phyloP scores from a whole-genome alignment of 2,888 invertebrate genomes.

The Kuschelorhynchus macadamiae region DNA sequence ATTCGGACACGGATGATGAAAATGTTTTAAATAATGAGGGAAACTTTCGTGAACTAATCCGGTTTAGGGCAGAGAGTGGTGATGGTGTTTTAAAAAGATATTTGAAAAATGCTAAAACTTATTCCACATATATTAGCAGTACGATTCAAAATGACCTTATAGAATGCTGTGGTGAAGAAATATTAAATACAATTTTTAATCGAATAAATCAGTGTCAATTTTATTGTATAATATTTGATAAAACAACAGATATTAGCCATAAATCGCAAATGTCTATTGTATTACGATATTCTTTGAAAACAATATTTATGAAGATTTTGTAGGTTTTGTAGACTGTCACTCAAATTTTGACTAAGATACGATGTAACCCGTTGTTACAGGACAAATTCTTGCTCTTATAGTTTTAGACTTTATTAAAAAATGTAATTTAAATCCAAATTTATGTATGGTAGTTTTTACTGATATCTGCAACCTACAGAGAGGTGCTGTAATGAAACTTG shows the following conservation, averaged over 20 bases:
- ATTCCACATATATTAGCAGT: constrained; percentile 13
- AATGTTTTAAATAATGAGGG: constrained; percentile 2
- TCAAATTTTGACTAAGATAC: neutral
- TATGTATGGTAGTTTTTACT: neutral
- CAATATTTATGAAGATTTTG: constrained; percentile 5
- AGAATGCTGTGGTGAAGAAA: constrained; percentile 8
- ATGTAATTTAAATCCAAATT: constrained; percentile 2
- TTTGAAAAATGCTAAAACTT: constrained; percentile 4
- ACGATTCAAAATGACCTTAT: constrained; percentile 9
- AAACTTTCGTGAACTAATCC: constrained; percentile 12
- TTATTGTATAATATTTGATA: constrained; percentile 17
- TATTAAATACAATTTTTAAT: neutral
- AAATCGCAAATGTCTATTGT: constrained; percentile 6
- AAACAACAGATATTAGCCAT: constrained; percentile 14
- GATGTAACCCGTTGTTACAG: neutral
- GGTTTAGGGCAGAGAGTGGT: constrained; percentile 3
- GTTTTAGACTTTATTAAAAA: neutral
- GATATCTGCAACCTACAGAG: constrained; percentile 10
- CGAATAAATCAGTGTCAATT: neutral
- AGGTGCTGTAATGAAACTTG: neutral
- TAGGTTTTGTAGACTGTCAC: constrained; percentile 15
- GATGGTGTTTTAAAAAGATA: constrained; percentile 7
- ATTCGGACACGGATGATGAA: neutral
- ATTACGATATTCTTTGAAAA: neutral
- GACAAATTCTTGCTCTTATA: neutral